A percentile compares a stretch with the other conserved stretches of the same genome.
Conservation (phyloP, 92 coral and sea anemone species). For the Actinernus sp. region DNA sequence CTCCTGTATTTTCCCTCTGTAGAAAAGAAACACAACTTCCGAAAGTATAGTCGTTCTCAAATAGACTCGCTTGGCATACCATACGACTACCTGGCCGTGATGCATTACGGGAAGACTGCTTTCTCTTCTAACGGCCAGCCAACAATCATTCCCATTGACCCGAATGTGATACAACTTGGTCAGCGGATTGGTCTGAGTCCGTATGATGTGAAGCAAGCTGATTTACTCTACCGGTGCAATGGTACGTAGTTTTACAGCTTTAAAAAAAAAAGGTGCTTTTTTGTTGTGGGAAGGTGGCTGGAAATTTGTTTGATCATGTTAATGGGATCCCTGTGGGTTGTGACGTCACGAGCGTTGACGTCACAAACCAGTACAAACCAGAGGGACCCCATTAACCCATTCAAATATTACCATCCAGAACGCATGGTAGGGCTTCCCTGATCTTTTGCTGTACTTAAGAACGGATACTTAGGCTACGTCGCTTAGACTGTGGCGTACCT, state of each 20-base stretch:
- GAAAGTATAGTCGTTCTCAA: conserved; percentile 77
- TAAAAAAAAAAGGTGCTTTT: not conserved
- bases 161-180: conserved; percentile 47
- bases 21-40: conserved; percentile 84
- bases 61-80: conserved; percentile 82
- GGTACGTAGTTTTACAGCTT: conserved; percentile 27
- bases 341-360: too few species aligned
- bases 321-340: too few species aligned
- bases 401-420: too few species aligned
- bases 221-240: conserved; percentile 65
- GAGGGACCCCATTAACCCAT: too few species aligned
- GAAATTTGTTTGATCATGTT: too few species aligned
- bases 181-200: conserved; percentile 79
- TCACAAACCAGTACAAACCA: too few species aligned
- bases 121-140: conserved; percentile 47
- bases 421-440: too few species aligned
- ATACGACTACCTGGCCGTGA: conserved; percentile 84
- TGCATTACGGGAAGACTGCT: conserved; percentile 91
- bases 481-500: too few species aligned
- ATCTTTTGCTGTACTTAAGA: too few species aligned
- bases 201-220: conserved; percentile 65
- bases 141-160: conserved; percentile 6
- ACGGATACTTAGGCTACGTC: too few species aligned
- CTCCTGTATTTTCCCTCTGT: too few species aligned
- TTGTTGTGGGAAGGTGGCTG: not conserved